These are phyloP conservation scores for Anas platyrhynchos DNA, from an alignment of 2,113 vertebrate genomes.

Conservation along the genomic window DNA sequence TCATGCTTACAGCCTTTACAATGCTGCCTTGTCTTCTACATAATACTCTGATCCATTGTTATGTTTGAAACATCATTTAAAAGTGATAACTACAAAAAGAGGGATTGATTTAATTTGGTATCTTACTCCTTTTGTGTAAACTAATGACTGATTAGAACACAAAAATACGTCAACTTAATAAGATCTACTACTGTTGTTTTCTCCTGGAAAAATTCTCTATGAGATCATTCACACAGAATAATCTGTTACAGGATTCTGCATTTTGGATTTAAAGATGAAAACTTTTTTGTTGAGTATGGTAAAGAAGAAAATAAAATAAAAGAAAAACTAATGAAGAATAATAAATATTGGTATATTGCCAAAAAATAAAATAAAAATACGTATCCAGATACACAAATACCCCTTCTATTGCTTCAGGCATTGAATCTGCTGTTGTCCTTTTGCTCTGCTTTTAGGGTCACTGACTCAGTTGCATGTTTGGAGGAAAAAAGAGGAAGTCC, in stretches of 20 bases:
- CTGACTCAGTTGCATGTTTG: not conserved
- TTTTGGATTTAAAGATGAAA: not conserved
- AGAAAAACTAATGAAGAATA: not conserved
- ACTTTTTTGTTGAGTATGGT: not conserved
- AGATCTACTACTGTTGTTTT: not conserved
- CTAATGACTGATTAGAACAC: not conserved
- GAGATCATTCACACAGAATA: not conserved
- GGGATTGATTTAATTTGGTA: not conserved
- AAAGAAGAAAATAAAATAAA: not conserved
- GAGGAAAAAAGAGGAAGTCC: not conserved
- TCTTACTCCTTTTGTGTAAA: not conserved
- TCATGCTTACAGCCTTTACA: not conserved
- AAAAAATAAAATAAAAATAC: not conserved
- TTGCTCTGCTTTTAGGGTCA: not conserved
- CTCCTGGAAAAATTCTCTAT: not conserved
- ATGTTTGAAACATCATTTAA: not conserved
- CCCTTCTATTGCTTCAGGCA: not conserved
- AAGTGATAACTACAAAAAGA: not conserved
- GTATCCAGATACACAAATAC: too few relatives aligned
- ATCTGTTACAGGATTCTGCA: not conserved
- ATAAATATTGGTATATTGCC: not conserved
- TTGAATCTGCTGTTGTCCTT: not conserved
- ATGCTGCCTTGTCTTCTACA: not conserved
- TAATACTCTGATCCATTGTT: not conserved
- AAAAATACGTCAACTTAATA: not conserved